Evolutionary conservation across 1,140 invertebrate genomes (phyloP).

Genomic region (Dendroctonus valens): DNA sequence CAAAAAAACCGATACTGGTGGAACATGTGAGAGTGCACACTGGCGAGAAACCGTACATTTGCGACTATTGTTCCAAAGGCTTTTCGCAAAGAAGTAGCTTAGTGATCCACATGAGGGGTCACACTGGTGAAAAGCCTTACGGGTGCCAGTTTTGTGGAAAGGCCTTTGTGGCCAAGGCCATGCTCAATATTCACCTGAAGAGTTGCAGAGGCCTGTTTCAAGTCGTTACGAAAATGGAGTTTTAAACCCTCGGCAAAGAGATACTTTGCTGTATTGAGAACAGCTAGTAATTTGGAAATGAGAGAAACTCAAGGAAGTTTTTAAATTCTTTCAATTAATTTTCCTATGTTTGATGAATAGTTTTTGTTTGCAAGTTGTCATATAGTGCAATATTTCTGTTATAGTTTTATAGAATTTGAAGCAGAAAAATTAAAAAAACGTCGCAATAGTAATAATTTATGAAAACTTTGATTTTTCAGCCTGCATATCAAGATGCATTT

Average conservation of each 20-base stretch:
- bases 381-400: no score
- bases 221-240: constrained; percentile 21
- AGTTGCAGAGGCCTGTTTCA: constrained; percentile 44
- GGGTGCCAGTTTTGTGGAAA: constrained; percentile 54
- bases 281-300: no score
- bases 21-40: constrained; percentile 54
- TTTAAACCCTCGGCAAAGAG: background rate
- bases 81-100: constrained; percentile 69
- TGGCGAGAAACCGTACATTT: constrained; percentile 56
- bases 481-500: no score
- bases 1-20: constrained; percentile 51
- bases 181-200: constrained; percentile 63
- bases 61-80: constrained; percentile 59
- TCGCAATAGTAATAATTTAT: no score
- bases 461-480: no score
- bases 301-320: no score
- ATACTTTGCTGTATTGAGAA: background rate
- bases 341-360: no score
- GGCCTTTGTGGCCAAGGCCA: constrained; percentile 58
- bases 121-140: constrained; percentile 53
- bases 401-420: no score
- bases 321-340: no score
- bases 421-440: no score
- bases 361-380: no score
- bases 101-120: constrained; percentile 55